Evolutionary conservation across 2,797 vertebrate species (phyloP).

Genomic region (Pyrocephalus nanus): DNA sequence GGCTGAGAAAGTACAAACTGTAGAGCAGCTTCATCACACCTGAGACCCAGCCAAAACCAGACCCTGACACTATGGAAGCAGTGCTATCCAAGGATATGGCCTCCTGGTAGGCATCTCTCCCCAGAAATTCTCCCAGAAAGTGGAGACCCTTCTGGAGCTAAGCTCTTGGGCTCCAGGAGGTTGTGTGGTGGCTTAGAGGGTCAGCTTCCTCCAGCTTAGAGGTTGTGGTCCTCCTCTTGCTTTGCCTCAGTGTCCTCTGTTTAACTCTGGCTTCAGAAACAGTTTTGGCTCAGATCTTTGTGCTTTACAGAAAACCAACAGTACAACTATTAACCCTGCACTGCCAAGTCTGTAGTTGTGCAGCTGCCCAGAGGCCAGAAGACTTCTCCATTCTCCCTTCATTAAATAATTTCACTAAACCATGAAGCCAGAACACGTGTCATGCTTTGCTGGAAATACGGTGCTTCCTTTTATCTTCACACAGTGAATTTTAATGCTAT

Average conservation of each 20-base stretch:
- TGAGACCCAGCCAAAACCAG: background rate
- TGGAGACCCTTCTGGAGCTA: background rate
- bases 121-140: background rate
- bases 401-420: background rate
- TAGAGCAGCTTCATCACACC: background rate
- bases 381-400: background rate
- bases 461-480: background rate
- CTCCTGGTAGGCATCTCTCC: background rate
- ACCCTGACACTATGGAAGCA: background rate
- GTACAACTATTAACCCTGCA: fast-evolving
- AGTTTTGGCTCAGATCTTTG: background rate
- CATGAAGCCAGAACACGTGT: background rate
- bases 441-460: background rate
- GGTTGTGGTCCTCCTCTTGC: background rate
- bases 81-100: fast-evolving
- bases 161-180: background rate
- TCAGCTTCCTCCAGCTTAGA: background rate
- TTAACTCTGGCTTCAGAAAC: background rate
- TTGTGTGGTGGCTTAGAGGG: background rate
- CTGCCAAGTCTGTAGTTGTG: background rate
- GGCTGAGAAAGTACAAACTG: background rate
- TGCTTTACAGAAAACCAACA: background rate
- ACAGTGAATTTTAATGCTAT: background rate
- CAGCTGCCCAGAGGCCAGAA: background rate
- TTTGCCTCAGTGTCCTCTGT: background rate